phyloP scores from a whole-genome alignment of 2,797 vertebrate species.

The Pangasius macronema region DNA sequence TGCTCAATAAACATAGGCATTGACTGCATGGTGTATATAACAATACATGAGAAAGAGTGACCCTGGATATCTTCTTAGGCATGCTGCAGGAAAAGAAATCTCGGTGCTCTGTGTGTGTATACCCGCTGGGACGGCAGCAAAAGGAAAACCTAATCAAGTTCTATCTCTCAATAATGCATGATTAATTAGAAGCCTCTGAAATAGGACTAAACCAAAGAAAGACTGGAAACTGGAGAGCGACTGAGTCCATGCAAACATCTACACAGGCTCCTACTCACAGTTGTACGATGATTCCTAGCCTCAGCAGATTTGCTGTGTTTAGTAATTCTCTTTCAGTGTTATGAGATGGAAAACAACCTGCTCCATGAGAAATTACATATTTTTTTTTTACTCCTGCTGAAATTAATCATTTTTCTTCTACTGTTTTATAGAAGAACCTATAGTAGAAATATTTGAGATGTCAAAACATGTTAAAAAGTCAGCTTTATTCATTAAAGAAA shows the following conservation, averaged over 20 bases:
- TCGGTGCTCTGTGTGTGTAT: constrained; percentile 1
- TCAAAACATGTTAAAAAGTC: neutral
- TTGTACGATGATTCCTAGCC: neutral
- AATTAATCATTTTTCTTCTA: neutral
- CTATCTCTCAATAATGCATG: constrained; percentile 80
- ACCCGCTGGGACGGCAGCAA: constrained; percentile 59
- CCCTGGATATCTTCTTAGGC: constrained; percentile 58
- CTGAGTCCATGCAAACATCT: constrained; percentile 36
- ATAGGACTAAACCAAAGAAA: constrained; percentile 77
- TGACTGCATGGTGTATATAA: constrained; percentile 43
- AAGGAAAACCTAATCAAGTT: constrained; percentile 69
- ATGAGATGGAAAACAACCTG: neutral
- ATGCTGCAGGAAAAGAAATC: constrained; percentile 7
- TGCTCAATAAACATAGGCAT: constrained; percentile 26
- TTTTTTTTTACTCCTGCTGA: neutral
- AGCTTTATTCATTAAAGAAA: neutral
- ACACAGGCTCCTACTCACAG: constrained; percentile 25
- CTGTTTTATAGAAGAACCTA: neutral
- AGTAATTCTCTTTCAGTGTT: neutral
- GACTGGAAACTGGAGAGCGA: constrained; percentile 69
- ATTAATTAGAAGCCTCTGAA: constrained; percentile 77
- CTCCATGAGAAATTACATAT: neutral
- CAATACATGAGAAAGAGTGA: constrained; percentile 57
- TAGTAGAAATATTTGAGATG: neutral
- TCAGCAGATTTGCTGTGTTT: constrained; percentile 5